A percentile compares a stretch with the other conserved stretches of the same genome.
phyloP scores from a whole-genome alignment of 2,113 vertebrate species.

The Tor tambroides region DNA sequence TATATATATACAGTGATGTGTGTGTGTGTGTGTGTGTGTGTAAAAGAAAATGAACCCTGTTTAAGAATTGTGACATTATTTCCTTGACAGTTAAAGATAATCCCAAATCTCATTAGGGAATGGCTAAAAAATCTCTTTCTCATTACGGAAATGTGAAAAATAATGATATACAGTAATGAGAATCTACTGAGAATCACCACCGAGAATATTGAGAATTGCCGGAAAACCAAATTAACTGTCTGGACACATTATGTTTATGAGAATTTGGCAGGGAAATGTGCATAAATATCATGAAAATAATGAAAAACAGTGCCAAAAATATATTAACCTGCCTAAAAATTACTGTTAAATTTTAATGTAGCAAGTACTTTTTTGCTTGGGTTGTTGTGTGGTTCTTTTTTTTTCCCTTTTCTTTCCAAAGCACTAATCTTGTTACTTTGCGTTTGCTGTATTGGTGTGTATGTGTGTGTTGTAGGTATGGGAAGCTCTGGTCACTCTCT shows the following conservation, averaged over 20 bases:
- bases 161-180: not conserved
- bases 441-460: not conserved
- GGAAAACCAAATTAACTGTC: not conserved
- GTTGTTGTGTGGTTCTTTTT: no score
- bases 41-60: no score
- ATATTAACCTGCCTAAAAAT: no score
- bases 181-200: not conserved
- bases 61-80: not conserved
- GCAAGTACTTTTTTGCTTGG: no score
- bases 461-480: conserved; percentile 75
- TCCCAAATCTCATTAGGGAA: not conserved
- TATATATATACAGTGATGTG: no score
- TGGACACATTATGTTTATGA: not conserved
- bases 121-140: not conserved
- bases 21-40: no score
- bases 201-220: not conserved
- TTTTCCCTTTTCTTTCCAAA: no score
- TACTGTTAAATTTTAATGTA: no score
- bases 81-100: not conserved
- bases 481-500: conserved; percentile 90
- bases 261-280: not conserved
- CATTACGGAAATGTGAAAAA: not conserved
- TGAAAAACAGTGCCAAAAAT: not conserved
- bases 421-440: no score
- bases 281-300: not conserved